Base-by-base conservation (phyloP, 2,113 vertebrate genomes). In the Passer domesticus region DNA sequence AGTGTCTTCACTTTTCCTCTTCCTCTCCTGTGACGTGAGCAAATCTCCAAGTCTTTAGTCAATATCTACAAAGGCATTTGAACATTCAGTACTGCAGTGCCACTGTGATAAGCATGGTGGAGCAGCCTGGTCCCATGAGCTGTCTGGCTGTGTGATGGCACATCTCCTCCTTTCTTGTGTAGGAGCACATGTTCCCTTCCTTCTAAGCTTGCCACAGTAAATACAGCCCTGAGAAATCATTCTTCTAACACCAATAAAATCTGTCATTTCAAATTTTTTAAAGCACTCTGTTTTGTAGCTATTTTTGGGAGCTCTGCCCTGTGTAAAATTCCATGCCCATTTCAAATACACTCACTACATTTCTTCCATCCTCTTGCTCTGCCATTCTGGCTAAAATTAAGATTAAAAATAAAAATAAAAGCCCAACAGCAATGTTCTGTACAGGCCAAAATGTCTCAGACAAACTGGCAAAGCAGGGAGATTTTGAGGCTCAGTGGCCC, bases 201-300 rank as follows among this genome's bases (percentile, higher is more conserved):
- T 92, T 79, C 59, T 43, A 67, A 64, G 53, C 74, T 91, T 95
- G 91, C 79, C 84, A 94, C 63, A 82, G 87, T 95, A 95, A 96
- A 95, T 55, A 94, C 30, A 73, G 56, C 50, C 74, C 70, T 39
- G 78, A 95, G 91, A 91, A 92, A 88, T 91, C 81, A 91, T 89
- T 90, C 93, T 89, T 85, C 74, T 95, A 94, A 89, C 89, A 96
- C 94, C 94, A 97, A 96, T 95, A 95, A 97, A 97, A 91, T 87
- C 62, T 94, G 84, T 88, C 95, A 87, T 94, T 94, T 87, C 79
- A 87, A 55, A 64, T 28, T 58, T 91, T 78, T 89, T 72, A 25
- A 81, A 92, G 77, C 80, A 87, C 56, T 39, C 55, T 94, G 69
- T 89, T 95, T 94, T 79, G 86, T 52, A 90, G 63, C 87, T 97